These are phyloP conservation scores for Oncorhynchus masou DNA, from an alignment of 2,113 vertebrate genomes.

Conservation along the genomic window DNA sequence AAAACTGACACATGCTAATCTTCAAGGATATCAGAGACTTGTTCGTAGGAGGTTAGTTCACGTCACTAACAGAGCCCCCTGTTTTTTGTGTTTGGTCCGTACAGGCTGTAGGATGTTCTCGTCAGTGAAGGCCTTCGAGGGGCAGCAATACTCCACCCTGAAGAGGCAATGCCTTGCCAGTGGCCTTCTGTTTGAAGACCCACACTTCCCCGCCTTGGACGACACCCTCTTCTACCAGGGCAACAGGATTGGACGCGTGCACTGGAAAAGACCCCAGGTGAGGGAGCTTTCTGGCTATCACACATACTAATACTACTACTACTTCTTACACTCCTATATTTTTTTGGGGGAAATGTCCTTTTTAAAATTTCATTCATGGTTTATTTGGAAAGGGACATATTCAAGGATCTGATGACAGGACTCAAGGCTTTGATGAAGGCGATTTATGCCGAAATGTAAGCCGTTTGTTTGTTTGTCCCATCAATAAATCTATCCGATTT, in stretches of 20 bases:
- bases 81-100: background rate
- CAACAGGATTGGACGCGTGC: conserved; percentile 81
- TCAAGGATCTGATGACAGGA: too few species aligned
- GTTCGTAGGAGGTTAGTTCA: too few species aligned
- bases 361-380: too few species aligned
- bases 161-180: conserved; percentile 87
- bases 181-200: conserved; percentile 91
- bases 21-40: too few species aligned
- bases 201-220: conserved; percentile 80
- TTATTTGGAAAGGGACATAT: too few species aligned
- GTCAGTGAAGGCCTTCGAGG: conserved; percentile 84
- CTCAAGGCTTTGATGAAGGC: too few species aligned
- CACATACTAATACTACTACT: background rate
- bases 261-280: conserved; percentile 93
- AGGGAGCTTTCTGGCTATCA: conserved; percentile 37
- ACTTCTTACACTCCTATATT: background rate
- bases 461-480: too few species aligned
- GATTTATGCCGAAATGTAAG: too few species aligned
- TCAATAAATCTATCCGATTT: too few species aligned
- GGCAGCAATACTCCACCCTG: conserved; percentile 85
- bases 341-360: too few species aligned
- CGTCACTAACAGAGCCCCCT: background rate
- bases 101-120: conserved; percentile 87
- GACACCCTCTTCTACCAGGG: conserved; percentile 88
- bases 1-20: too few species aligned